A percentile compares a stretch with the other conserved stretches of the same genome.
These are phyloP conservation scores for Calcarius lapponicus DNA, from an alignment of 2,797 vertebrate species.

Conservation along the genomic window DNA sequence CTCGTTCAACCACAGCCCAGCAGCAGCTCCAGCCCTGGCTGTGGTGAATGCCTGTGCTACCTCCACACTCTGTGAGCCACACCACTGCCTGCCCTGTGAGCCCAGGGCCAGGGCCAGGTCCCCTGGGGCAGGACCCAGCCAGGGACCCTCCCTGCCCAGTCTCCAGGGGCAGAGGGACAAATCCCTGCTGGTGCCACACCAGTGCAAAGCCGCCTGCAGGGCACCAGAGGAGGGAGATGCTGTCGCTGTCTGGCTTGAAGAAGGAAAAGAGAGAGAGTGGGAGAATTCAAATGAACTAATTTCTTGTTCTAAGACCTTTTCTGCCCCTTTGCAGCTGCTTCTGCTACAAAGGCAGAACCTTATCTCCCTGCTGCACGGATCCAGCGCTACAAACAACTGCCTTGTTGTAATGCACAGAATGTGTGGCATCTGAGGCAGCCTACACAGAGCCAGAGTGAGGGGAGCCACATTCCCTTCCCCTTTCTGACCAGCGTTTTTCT, in stretches of 20 bases:
- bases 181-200: neutral
- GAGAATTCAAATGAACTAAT: constrained; percentile 61
- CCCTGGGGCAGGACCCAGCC: fast-evolving
- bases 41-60: fast-evolving
- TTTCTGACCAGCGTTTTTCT: neutral
- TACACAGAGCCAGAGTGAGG: neutral
- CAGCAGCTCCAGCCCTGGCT: neutral
- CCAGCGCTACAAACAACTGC: constrained; percentile 29
- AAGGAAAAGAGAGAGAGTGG: neutral
- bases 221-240: neutral
- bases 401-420: constrained; percentile 45
- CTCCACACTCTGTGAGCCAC: neutral
- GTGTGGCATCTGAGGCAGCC: constrained; percentile 28
- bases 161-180: neutral
- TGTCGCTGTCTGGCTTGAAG: neutral
- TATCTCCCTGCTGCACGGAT: constrained; percentile 51
- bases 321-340: constrained; percentile 52
- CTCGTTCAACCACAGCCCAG: neutral
- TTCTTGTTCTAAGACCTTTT: constrained; percentile 66
- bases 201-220: fast-evolving
- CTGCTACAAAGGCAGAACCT: constrained; percentile 67
- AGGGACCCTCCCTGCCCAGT: fast-evolving
- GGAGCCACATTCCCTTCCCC: neutral
- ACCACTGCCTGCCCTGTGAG: fast-evolving
- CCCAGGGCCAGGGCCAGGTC: neutral